Evolutionary conservation across 2,888 invertebrate species (phyloP).

Genomic region (Eurytoma adleriae): DNA sequence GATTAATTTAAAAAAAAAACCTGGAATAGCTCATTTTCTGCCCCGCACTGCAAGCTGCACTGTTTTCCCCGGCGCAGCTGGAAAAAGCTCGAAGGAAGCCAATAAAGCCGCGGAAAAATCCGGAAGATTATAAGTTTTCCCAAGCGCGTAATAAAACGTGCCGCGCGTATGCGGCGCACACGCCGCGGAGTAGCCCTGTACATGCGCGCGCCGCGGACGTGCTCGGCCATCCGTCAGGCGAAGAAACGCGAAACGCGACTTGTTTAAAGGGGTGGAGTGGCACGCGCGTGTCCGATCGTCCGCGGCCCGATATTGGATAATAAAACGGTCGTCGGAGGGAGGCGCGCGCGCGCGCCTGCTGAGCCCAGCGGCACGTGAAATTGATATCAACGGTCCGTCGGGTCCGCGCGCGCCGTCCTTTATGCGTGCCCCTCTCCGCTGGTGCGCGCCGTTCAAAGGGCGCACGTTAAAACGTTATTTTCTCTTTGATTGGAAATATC

Average conservation of each 20-base stretch:
- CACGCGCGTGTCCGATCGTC: neutral
- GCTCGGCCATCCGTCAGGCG: neutral
- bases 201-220: neutral
- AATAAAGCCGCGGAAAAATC: slow-evolving; percentile 30
- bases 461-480: neutral
- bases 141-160: slow-evolving; percentile 52
- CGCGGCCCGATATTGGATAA: slow-evolving; percentile 43
- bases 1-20: too few species aligned
- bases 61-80: too few species aligned
- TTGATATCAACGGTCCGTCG: slow-evolving; percentile 33
- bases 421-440: neutral
- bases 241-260: slow-evolving; percentile 14
- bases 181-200: neutral
- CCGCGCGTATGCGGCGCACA: neutral
- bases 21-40: too few species aligned
- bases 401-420: neutral
- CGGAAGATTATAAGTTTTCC: slow-evolving; percentile 33
- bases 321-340: slow-evolving; percentile 34
- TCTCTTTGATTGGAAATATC: neutral
- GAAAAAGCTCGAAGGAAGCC: neutral
- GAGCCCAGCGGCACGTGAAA: slow-evolving; percentile 20
- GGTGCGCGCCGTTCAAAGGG: neutral
- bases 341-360: neutral
- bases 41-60: too few species aligned
- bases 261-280: neutral